Evolutionary conservation across 2,113 vertebrate genomes (phyloP).

Genomic region (Etheostoma spectabile): DNA sequence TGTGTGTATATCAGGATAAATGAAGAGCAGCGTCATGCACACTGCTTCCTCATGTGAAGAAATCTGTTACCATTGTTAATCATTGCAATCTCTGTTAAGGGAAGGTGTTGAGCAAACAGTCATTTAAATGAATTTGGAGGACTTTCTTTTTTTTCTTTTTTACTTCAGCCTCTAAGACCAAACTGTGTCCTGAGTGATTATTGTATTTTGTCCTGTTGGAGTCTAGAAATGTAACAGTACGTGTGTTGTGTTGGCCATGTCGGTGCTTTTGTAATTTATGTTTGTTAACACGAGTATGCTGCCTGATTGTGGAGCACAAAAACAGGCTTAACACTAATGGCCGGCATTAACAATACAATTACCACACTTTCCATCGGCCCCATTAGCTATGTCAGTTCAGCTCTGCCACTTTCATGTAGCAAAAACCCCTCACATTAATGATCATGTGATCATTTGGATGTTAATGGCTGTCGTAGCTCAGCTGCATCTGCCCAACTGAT

Average conservation of each 20-base stretch:
- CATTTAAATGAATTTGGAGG: neutral
- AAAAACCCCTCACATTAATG: slow-evolving; percentile 62
- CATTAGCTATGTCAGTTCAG: slow-evolving; percentile 68
- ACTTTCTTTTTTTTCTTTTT: neutral
- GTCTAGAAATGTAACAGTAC: slow-evolving; percentile 14
- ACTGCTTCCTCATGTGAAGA: neutral
- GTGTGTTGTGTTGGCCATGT: slow-evolving; percentile 45
- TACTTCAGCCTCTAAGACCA: neutral
- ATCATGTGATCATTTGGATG: slow-evolving; percentile 79
- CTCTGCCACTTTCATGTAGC: slow-evolving; percentile 56
- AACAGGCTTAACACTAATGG: slow-evolving; percentile 39
- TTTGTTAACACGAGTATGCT: slow-evolving; percentile 28
- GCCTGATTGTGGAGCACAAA: slow-evolving; percentile 47
- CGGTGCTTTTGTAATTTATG: slow-evolving; percentile 30
- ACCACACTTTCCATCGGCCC: slow-evolving; percentile 55
- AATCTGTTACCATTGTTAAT: neutral
- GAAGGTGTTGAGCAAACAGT: neutral
- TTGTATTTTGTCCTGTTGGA: slow-evolving; percentile 34
- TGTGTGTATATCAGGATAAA: too few species aligned
- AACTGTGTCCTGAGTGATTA: neutral
- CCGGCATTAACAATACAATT: slow-evolving; percentile 50
- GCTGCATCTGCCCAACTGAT: slow-evolving; percentile 94
- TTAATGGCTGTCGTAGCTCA: slow-evolving; percentile 87
- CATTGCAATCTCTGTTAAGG: neutral
- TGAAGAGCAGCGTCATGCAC: neutral